Evolutionary conservation across 1,140 invertebrate genomes (phyloP), one percentile per base, ranked within the genome.

Genomic region (Nomia melanderi): DNA sequence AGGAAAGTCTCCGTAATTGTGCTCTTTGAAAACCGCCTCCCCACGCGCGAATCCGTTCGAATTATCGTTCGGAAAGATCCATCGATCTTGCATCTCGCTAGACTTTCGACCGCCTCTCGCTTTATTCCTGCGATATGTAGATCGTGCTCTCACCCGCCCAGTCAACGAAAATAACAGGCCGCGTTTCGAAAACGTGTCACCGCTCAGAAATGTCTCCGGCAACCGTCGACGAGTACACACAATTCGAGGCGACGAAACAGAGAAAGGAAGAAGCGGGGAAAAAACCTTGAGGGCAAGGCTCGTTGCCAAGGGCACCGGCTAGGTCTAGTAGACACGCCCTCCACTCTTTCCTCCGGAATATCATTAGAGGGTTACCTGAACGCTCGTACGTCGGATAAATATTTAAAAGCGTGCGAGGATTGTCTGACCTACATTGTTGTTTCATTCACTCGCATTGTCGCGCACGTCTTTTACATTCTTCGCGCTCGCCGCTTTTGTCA

Each of bases 291-390:
- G 77, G 79, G 77, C 83, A 86, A 86, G 82, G 79, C 80, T 80
- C 79, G 82, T 77, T 79, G 79, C 75, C 86, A 87, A 88, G 86
- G 86, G 85, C 86, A 78, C 78, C 86, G 81, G 81, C 77, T 84
- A 70, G 81, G 83, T 86, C 79, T 78, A 77, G 76, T 71, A 75
- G 56, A 72, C 77, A 67, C 66, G 77, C 67, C 81, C 65, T 57
- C 47, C 14, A 59, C 41, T 75, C 63, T 56, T 69, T 47, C 76
- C 50, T 47, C 29, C 36, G 29, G 53, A 41, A 62, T 41, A 62
- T 62, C 47, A 57, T 57, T 57, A 57, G 14, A 31, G 14, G 50
- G 41, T n/a, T 77, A 54, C 60, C 41, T 59, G 33, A 39, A 57
- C 39, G 36, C 11, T 25, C 33, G n/a, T 23, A 36, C 59, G 59